These are phyloP conservation scores for Mactromeris polynyma DNA, from an alignment of 2,888 invertebrate species.

Conservation along the genomic window DNA sequence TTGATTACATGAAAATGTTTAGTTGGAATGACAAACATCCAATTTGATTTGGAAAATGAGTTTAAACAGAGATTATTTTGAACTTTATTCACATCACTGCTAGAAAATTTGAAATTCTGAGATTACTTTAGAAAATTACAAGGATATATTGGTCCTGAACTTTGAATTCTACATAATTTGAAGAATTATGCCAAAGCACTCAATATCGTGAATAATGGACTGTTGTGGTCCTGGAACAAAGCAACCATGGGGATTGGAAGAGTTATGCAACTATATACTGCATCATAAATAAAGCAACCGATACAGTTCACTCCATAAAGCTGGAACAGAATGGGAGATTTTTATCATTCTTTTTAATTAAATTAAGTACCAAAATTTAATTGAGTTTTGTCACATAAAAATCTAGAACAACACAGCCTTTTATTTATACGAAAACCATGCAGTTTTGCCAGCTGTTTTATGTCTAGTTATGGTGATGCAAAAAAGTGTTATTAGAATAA, in stretches of 20 bases:
- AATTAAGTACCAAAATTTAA: conserved; percentile 14
- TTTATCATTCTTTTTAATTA: conserved; percentile 13
- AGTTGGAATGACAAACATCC: neutral
- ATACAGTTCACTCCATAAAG: neutral
- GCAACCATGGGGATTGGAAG: neutral
- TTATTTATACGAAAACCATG: conserved; percentile 9
- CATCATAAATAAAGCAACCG: neutral
- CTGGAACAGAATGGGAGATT: neutral
- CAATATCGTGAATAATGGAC: too few relatives aligned
- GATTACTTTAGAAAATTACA: too few relatives aligned
- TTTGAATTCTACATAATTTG: too few relatives aligned
- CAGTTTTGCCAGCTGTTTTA: conserved; percentile 11
- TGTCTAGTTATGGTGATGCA: neutral
- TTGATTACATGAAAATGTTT: neutral
- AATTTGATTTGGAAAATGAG: neutral
- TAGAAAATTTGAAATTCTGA: neutral
- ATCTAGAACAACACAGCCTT: conserved; percentile 5
- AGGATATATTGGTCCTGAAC: too few relatives aligned
- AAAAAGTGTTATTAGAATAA: neutral
- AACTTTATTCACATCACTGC: neutral
- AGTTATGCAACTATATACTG: neutral
- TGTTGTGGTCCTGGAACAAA: neutral
- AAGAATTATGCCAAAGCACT: too few relatives aligned
- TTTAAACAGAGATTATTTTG: neutral
- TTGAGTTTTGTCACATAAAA: neutral